Percentiles rank a stretch among this genome's conserved stretches.
phyloP scores from a whole-genome alignment of 2,113 vertebrate species.

The Orthonyx spaldingii region DNA sequence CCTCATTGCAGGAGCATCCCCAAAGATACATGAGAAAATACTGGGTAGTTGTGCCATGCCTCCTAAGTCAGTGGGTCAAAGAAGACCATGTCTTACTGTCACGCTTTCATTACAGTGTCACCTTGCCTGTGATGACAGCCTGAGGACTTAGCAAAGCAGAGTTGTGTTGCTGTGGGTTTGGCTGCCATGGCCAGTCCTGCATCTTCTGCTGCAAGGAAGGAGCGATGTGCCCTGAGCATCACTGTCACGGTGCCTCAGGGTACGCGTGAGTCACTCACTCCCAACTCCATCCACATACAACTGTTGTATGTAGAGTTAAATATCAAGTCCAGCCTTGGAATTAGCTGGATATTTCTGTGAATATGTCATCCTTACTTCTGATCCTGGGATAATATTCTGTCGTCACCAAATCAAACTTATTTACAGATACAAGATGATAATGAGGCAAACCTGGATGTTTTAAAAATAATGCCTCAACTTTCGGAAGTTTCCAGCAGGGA shows the following conservation, averaged over 20 bases:
- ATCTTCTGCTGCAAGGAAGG: background rate
- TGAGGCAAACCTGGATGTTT: background rate
- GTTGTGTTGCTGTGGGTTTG: background rate
- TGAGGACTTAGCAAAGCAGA: background rate
- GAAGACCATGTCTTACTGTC: background rate
- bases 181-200: background rate
- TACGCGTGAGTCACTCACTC: fast-evolving
- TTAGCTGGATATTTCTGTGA: background rate
- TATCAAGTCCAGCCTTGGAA: background rate
- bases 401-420: background rate
- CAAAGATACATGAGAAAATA: background rate
- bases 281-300: background rate
- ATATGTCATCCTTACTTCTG: background rate
- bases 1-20: background rate
- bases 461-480: background rate
- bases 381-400: background rate
- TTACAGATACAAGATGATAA: background rate
- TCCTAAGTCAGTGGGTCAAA: background rate
- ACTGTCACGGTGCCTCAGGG: background rate
- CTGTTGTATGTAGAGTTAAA: background rate
- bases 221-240: background rate
- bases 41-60: background rate
- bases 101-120: background rate
- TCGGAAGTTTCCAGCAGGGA: background rate
- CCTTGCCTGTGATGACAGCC: background rate